phyloP scores from a whole-genome alignment of 2,797 vertebrate species.

The Centroberyx gerrardi region DNA sequence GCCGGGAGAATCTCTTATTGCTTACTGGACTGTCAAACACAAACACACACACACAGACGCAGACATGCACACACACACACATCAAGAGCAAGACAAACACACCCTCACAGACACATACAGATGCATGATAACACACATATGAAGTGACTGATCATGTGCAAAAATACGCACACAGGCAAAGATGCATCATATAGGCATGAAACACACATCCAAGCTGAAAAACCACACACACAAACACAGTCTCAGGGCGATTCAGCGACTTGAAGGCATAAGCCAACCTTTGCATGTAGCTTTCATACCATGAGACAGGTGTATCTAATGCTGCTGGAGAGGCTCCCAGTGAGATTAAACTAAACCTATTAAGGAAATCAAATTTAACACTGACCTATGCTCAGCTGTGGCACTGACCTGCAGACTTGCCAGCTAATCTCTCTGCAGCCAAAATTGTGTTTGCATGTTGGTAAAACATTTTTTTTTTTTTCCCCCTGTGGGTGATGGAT shows the following conservation, averaged over 20 bases:
- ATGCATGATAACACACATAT: too few relatives aligned
- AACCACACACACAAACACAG: neutral
- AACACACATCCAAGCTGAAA: neutral
- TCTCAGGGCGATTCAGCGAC: too few relatives aligned
- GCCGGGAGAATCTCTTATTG: neutral
- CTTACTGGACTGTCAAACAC: neutral
- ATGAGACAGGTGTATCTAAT: slow-evolving; percentile 9
- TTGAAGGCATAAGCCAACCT: neutral
- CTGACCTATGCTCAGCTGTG: slow-evolving; percentile 19
- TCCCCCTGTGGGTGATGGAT: slow-evolving; percentile 17
- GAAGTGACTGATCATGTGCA: too few relatives aligned
- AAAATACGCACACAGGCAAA: neutral
- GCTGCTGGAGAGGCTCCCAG: slow-evolving; percentile 1
- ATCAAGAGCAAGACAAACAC: neutral
- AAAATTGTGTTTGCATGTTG: slow-evolving; percentile 4
- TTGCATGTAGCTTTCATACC: slow-evolving; percentile 9
- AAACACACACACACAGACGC: neutral
- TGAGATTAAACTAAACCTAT: slow-evolving; percentile 41
- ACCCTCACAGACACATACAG: neutral
- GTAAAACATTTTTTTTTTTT: slow-evolving; percentile 1
- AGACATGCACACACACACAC: neutral
- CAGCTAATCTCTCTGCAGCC: slow-evolving; percentile 10
- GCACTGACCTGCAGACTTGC: slow-evolving; percentile 8
- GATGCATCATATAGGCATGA: neutral
- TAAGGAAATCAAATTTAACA: slow-evolving; percentile 17